Percentiles rank a stretch among this genome's conserved stretches.
Conservation (phyloP, 2,113 vertebrate species). For the Parotia lawesii region DNA sequence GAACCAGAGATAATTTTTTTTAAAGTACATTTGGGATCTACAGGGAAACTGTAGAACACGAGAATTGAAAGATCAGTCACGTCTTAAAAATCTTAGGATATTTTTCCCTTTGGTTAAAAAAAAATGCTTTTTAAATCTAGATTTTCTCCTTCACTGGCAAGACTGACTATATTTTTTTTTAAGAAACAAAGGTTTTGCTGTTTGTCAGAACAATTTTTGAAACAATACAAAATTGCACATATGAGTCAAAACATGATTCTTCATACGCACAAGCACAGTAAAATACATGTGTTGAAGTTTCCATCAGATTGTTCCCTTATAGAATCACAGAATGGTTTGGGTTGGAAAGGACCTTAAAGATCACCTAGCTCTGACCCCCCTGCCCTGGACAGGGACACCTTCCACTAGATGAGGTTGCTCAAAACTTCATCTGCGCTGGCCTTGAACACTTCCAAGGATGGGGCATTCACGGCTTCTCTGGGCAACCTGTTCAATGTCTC, state of each 20-base stretch:
- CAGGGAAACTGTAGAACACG: neutral
- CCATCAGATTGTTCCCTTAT: neutral
- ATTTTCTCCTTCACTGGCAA: neutral
- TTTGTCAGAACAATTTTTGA: neutral
- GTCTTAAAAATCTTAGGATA: neutral
- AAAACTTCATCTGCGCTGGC: neutral
- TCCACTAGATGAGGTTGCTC: neutral
- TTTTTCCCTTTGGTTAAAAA: neutral
- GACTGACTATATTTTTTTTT: neutral
- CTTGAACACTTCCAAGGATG: neutral
- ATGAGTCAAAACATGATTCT: neutral
- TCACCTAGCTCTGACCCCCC: neutral
- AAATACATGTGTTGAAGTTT: neutral
- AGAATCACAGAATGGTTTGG: neutral
- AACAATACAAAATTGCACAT: neutral
- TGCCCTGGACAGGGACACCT: neutral
- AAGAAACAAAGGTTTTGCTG: neutral
- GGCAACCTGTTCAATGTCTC: neutral
- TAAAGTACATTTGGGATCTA: neutral
- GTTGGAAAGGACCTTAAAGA: neutral
- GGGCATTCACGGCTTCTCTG: neutral
- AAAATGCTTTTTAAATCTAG: neutral
- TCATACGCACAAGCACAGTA: neutral
- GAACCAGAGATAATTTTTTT: neutral
- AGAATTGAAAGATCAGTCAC: neutral